These are phyloP conservation scores for Scaptomyza graminum DNA, from an alignment of 1,140 invertebrate genomes.

Conservation along the genomic window DNA sequence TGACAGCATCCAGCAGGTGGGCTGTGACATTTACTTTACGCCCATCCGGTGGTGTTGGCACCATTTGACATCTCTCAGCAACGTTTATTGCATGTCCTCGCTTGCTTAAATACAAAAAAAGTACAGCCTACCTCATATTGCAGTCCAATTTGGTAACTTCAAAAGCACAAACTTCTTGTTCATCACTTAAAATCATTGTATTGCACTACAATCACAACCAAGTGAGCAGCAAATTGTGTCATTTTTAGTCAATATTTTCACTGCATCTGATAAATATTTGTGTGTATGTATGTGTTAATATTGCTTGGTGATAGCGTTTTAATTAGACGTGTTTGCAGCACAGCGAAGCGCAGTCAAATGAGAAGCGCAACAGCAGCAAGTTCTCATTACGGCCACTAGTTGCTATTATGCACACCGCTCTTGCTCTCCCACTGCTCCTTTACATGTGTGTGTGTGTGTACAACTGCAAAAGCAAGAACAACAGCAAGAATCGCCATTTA, in stretches of 20 bases:
- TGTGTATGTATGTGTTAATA: constrained; percentile 19
- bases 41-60: constrained; percentile 43
- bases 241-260: constrained; percentile 14
- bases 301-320: constrained; percentile 12
- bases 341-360: constrained; percentile 33
- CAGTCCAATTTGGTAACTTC: constrained; percentile 1
- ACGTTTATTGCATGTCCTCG: constrained; percentile 35
- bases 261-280: constrained; percentile 2
- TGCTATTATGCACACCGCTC: constrained; percentile 68
- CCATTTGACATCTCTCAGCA: constrained; percentile 4
- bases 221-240: background rate
- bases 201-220: background rate
- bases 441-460: constrained; percentile 10
- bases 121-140: background rate
- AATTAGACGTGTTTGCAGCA: constrained; percentile 43
- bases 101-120: constrained; percentile 34
- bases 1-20: constrained; percentile 62
- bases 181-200: constrained; percentile 8
- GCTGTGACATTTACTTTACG: constrained; percentile 61
- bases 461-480: constrained; percentile 45
- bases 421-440: constrained; percentile 3
- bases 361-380: constrained; percentile 48
- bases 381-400: constrained; percentile 72
- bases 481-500: constrained; percentile 34
- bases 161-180: background rate